Evolutionary conservation across 2,888 invertebrate species (phyloP), one percentile per base, ranked within the genome.

Genomic region (Amphipyra tragopoginis): DNA sequence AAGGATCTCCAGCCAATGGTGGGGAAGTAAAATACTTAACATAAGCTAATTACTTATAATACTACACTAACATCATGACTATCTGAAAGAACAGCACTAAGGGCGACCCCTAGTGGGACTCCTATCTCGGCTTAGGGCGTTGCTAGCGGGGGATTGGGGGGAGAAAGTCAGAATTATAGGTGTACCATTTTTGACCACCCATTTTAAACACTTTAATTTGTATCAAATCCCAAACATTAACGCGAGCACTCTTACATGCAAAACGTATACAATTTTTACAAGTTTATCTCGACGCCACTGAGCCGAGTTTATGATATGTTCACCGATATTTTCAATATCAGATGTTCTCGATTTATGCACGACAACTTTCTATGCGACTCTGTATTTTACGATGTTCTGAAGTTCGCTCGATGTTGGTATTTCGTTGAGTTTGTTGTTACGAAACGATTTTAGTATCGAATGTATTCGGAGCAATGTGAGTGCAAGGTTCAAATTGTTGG

Each of bases 291-390:
- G 34, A 53, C 51, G 34, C 45, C 59, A 56, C 36, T 71, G 74
- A 77, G 56, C 55, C 26, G 64, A 72, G 65, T 81, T 82, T 81
- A 81, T 76, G 79, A 81, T 75, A 64, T 65, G 65, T 68, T 60
- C 60, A 56, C 72, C 77, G 67, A 83, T 82, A 78, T 77, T 80
- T 82, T 78, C 77, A 81, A 80, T 83, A 83, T 79, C 77, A 66
- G 71, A 71, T 79, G 68, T 65, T 72, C 59, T 21, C 67, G 75
- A 83, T 81, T 79, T 81, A 81, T 81, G 72, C 65, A 58, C 52
- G 48, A 65, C 65, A 77, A 74, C 63, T 78, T 75, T 78, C 66
- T 74, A 72, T 75, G 63, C 55, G 70, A 79, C 79, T 75, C 77
- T 82, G 77, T 82, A 74, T 79, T 81, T 81, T 80, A 79, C 59